Conservation (phyloP, 2,113 vertebrate species). For the Acanthisitta chloris region DNA sequence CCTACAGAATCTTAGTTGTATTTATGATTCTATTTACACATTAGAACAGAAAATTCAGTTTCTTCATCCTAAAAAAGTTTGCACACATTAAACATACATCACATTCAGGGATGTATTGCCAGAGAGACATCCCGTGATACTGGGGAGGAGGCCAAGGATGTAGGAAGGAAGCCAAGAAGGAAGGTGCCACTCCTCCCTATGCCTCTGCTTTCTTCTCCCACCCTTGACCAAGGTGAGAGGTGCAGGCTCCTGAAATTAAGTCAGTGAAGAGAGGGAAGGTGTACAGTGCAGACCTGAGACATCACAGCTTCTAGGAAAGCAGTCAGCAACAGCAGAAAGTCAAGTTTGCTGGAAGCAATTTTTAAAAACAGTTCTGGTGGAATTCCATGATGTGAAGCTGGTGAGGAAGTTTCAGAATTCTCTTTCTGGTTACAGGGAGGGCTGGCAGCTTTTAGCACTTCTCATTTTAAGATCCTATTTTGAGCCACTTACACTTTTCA, state of each 20-base stretch:
- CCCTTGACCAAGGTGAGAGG: not conserved
- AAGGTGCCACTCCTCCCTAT: not conserved
- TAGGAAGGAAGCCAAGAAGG: not conserved
- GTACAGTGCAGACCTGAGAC: not conserved
- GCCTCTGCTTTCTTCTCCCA: not conserved
- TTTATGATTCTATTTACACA: slow-evolving; percentile 26
- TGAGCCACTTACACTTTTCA: not conserved
- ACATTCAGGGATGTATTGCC: not conserved
- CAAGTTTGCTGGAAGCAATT: not conserved
- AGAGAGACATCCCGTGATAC: not conserved
- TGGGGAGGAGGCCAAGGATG: not conserved
- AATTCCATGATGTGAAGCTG: not conserved
- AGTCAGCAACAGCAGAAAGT: not conserved
- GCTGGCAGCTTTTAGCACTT: not conserved
- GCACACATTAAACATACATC: not conserved
- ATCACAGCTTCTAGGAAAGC: not conserved
- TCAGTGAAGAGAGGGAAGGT: not conserved
- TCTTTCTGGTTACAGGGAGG: not conserved
- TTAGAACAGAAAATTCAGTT: slow-evolving; percentile 25
- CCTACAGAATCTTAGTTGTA: not conserved
- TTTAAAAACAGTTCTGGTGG: not conserved
- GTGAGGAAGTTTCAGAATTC: not conserved
- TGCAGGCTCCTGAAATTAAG: not conserved
- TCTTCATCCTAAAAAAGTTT: not conserved
- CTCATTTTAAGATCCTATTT: slow-evolving; percentile 2